These are phyloP conservation scores for Lepidochrysops patricia DNA, from an alignment of 2,888 invertebrate genomes.

Conservation along the genomic window DNA sequence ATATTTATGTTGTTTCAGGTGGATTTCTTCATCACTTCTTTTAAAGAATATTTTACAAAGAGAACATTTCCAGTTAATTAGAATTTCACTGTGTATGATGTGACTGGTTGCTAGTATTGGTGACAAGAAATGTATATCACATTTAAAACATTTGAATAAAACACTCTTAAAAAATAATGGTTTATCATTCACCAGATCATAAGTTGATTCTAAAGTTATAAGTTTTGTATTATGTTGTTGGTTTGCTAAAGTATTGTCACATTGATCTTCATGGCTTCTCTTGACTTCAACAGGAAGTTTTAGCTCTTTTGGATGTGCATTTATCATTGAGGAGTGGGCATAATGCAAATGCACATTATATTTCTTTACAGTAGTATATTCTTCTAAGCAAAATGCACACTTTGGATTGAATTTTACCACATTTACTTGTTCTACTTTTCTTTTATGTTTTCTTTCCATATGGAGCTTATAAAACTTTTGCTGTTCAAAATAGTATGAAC, in stretches of 20 bases:
- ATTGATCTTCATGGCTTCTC: not conserved
- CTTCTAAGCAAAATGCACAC: conserved; percentile 36
- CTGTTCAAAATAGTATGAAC: conserved; percentile 21
- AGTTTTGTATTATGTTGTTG: not conserved
- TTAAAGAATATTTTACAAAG: conserved; percentile 41
- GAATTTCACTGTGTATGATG: conserved; percentile 36
- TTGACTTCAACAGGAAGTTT: not conserved
- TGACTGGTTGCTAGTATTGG: conserved; percentile 38
- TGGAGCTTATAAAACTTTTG: conserved; percentile 17
- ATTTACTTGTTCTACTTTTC: conserved; percentile 18
- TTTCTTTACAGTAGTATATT: conserved; percentile 20
- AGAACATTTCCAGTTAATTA: conserved; percentile 46
- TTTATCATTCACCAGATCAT: conserved; percentile 9
- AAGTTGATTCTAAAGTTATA: conserved; percentile 5
- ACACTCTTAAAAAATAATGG: conserved; percentile 29
- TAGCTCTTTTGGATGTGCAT: not conserved
- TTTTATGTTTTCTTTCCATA: conserved; percentile 19
- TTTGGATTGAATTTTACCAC: conserved; percentile 32
- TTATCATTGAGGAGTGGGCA: conserved; percentile 20
- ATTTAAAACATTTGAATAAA: conserved; percentile 46
- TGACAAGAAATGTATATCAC: conserved; percentile 47
- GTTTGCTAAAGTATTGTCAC: not conserved
- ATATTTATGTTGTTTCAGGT: conserved; percentile 42
- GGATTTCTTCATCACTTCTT: conserved; percentile 38
- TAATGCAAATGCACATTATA: conserved; percentile 31